phyloP scores from a whole-genome alignment of 1,140 invertebrate species.

The Schlechtendalia chinensis region DNA sequence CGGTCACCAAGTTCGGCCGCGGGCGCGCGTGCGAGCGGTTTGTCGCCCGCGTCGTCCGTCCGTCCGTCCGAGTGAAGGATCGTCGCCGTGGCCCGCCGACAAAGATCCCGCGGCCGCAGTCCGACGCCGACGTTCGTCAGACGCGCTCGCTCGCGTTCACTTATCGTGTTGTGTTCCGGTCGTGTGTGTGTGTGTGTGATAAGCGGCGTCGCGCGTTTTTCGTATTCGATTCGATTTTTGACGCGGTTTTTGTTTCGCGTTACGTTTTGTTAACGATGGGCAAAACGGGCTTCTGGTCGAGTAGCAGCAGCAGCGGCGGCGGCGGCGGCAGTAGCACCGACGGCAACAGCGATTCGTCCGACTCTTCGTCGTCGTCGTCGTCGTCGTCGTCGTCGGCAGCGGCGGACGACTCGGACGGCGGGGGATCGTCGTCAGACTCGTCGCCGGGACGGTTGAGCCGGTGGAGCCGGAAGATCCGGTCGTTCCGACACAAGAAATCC shows the following conservation, averaged over 20 bases:
- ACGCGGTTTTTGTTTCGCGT: too few relatives aligned
- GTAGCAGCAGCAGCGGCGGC: constrained; percentile 2
- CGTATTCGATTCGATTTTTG: too few relatives aligned
- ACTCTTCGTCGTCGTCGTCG: neutral
- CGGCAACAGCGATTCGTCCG: constrained; percentile 16
- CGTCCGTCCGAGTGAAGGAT: neutral
- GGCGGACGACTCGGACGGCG: neutral
- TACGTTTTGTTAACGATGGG: too few relatives aligned
- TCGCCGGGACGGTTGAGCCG: constrained; percentile 30
- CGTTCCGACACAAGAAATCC: constrained; percentile 33
- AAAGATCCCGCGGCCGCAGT: neutral
- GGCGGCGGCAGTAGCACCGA: neutral
- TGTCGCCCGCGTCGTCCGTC: neutral
- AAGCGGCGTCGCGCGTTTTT: too few relatives aligned
- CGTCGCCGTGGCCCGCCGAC: too few relatives aligned
- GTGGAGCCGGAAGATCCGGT: constrained; percentile 33
- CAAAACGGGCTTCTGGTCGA: constrained; percentile 25
- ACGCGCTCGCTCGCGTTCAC: too few relatives aligned
- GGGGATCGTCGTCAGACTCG: neutral
- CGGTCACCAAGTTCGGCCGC: constrained; percentile 10
- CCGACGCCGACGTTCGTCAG: constrained; percentile 4
- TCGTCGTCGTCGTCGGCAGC: too few relatives aligned
- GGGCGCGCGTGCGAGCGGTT: neutral
- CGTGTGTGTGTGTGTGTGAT: too few relatives aligned
- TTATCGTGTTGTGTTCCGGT: neutral